These are phyloP conservation scores for Pristiophorus japonicus DNA, from an alignment of 2,113 vertebrate species.

Conservation along the genomic window DNA sequence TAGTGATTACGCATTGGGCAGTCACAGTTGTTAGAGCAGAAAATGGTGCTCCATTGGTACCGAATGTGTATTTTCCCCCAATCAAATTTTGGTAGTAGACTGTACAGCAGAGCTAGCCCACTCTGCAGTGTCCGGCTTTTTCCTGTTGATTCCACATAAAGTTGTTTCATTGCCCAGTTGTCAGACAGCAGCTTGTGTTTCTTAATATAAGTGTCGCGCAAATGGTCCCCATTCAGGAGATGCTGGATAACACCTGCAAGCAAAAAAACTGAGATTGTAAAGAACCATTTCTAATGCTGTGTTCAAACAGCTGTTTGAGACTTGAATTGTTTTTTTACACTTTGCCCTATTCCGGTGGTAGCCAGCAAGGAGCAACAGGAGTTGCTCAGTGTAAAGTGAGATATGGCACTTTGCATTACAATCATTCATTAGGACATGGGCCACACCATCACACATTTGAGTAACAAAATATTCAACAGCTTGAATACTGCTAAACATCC, in stretches of 20 bases:
- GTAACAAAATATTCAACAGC: not conserved
- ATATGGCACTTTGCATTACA: not conserved
- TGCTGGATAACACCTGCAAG: constrained; percentile 86
- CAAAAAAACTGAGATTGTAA: constrained; percentile 18
- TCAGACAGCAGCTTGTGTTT: constrained; percentile 67
- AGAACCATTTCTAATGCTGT: not conserved
- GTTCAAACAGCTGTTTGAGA: not conserved
- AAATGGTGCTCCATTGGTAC: constrained; percentile 88
- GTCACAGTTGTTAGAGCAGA: constrained; percentile 80
- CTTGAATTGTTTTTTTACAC: not conserved
- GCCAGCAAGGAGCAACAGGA: not conserved
- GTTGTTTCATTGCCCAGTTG: constrained; percentile 71
- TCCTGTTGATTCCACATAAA: constrained; percentile 86
- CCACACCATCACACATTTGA: not conserved
- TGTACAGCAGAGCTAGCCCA: constrained; percentile 77
- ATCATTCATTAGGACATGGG: not conserved
- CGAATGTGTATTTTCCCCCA: constrained; percentile 74
- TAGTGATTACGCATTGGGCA: constrained; percentile 81
- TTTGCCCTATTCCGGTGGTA: not conserved
- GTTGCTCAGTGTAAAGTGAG: not conserved
- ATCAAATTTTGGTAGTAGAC: constrained; percentile 78
- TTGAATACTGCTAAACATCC: not conserved
- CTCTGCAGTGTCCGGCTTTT: constrained; percentile 92
- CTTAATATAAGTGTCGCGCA: constrained; percentile 74
- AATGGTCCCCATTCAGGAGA: constrained; percentile 75